Percentiles rank a stretch among this genome's conserved stretches.
These are phyloP conservation scores for Iphiclides podalirius DNA, from an alignment of 2,888 invertebrate genomes.

Conservation along the genomic window DNA sequence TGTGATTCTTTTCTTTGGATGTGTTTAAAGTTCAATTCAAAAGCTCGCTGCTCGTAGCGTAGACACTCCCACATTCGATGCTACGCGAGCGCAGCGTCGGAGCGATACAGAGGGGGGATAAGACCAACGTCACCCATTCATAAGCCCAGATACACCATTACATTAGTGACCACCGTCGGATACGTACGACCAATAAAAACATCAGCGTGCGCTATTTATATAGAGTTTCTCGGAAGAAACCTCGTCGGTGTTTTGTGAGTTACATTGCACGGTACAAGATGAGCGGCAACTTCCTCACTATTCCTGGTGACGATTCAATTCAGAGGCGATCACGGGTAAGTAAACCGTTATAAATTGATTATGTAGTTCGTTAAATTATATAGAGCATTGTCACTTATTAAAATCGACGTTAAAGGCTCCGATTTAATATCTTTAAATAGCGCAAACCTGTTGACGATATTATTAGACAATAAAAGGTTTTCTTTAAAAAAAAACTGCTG, in stretches of 20 bases:
- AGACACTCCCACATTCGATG: no score
- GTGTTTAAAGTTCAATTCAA: not conserved
- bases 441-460: no score
- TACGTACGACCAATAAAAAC: conserved; percentile 52
- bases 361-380: not conserved
- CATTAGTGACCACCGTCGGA: conserved; percentile 51
- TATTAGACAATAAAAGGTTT: no score
- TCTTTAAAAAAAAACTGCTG: no score
- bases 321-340: conserved; percentile 69
- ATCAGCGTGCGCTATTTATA: conserved; percentile 41
- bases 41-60: no score
- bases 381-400: no score
- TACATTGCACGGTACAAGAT: conserved; percentile 63
- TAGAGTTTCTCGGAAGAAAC: conserved; percentile 39
- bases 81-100: no score
- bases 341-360: conserved; percentile 9
- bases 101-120: conserved; percentile 28
- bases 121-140: conserved; percentile 77
- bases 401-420: no score
- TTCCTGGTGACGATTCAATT: conserved; percentile 66
- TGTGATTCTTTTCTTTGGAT: no score
- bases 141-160: conserved; percentile 59
- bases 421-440: no score
- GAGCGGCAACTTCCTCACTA: conserved; percentile 74
- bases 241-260: conserved; percentile 32